Evolutionary conservation across 2,797 vertebrate species (phyloP), one percentile per base, ranked within the genome.

Genomic region (Lacerta agilis): DNA sequence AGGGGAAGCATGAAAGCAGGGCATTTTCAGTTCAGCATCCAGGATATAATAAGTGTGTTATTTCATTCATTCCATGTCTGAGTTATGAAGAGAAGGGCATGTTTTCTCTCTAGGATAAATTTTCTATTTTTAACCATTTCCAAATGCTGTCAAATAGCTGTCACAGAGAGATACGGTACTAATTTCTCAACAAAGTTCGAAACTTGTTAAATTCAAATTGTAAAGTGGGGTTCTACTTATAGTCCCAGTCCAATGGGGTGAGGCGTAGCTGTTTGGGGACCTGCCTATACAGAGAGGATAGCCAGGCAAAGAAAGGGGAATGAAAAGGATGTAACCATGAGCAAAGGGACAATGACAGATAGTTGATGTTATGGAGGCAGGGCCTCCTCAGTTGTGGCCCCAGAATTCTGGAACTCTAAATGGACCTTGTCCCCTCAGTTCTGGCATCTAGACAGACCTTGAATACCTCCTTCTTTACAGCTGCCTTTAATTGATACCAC

Each of bases 51-150:
- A 92, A 82, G 61, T 67, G 38, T 87, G 83, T 93, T 92, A 89
- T 90, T 93, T 90, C 88, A 93, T 93, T 95, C 93, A 93, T 79
- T 43, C 80, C 86, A 9, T 91, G 61, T 86, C 89, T 89, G 80
- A 90, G 41, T 91, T 92, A 93, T 58, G 79, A 94, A 95, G 86
- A 93, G 85, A 92, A 92, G 82, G 38, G 64, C 49, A 84, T 89
- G 84, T 90, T 96, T 95, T 88, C 89, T 83, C 92, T 88, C 77
- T 87, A 88, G 75, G 89, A 91, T 94, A 94, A 15, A 96, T 96
- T 95, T 96, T 93, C 94, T 77, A 91, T 92, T 94, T 96, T 93
- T 95, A 94, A 89, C 87, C 73, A 83, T 94, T 96, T 96, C 92
- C 87, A 58, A 93, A 95, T 93, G 90, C 89, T 95, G 95, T 95